phyloP scores from a whole-genome alignment of 2,113 vertebrate species.

The Chaenocephalus aceratus region DNA sequence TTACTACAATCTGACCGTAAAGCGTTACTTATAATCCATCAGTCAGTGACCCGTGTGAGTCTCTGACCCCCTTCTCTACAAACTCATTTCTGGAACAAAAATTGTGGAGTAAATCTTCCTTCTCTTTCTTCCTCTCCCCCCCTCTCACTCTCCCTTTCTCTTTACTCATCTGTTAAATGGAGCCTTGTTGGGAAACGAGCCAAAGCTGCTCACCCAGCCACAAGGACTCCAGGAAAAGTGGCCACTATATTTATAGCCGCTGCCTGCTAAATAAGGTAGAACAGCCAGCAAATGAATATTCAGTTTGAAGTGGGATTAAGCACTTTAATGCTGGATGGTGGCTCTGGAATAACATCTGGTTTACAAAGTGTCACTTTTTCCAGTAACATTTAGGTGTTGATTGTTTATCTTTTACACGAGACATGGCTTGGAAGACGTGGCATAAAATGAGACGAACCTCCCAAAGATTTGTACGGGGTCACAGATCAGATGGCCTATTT shows the following conservation, averaged over 20 bases:
- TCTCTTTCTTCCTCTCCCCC: slow-evolving; percentile 1
- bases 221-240: slow-evolving; percentile 54
- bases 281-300: slow-evolving; percentile 55
- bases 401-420: background rate
- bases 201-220: slow-evolving; percentile 65
- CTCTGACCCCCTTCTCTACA: slow-evolving; percentile 4
- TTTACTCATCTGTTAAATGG: slow-evolving; percentile 80
- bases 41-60: background rate
- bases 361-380: slow-evolving; percentile 4
- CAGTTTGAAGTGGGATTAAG: slow-evolving; percentile 43
- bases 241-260: slow-evolving; percentile 62
- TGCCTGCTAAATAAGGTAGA: slow-evolving; percentile 47
- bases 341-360: background rate
- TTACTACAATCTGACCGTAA: slow-evolving; percentile 33
- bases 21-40: slow-evolving; percentile 32
- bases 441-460: slow-evolving; percentile 12
- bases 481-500: slow-evolving; percentile 43
- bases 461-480: slow-evolving; percentile 41
- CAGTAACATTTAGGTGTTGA: background rate
- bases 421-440: background rate
- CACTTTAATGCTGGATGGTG: slow-evolving; percentile 18
- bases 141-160: slow-evolving; percentile 23
- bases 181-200: slow-evolving; percentile 70
- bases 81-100: slow-evolving; percentile 45
- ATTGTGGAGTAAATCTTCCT: slow-evolving; percentile 51